Evolutionary conservation across 2,113 vertebrate species (phyloP).

Genomic region (Tragelaphus buxtoni): DNA sequence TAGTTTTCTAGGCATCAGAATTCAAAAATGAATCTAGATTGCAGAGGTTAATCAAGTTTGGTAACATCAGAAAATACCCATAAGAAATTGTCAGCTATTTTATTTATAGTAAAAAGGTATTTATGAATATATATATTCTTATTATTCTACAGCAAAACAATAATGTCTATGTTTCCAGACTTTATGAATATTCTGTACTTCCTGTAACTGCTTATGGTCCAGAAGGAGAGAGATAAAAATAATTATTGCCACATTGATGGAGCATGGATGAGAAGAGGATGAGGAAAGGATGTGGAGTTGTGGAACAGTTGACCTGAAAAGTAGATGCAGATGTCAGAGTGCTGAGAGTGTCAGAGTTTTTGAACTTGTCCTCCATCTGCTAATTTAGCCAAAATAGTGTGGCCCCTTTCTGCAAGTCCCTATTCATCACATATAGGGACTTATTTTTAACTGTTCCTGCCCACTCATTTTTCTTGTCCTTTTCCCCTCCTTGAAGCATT

Average conservation of each 20-base stretch:
- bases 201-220: not conserved
- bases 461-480: not conserved
- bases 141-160: not conserved
- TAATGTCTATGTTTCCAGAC: not conserved
- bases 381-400: not conserved
- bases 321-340: not conserved
- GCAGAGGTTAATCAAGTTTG: not conserved
- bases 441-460: constrained; percentile 29
- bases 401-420: not conserved
- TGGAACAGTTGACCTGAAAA: not conserved
- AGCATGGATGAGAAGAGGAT: not conserved
- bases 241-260: not conserved
- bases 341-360: not conserved
- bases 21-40: not conserved
- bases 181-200: not conserved
- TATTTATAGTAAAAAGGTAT: not conserved
- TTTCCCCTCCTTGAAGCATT: not conserved
- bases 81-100: not conserved
- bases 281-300: not conserved
- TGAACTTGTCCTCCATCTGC: not conserved
- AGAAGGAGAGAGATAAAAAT: not conserved
- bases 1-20: not conserved
- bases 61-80: not conserved
- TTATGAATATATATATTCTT: not conserved
- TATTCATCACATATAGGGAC: not conserved